Conservation (phyloP, 1,140 invertebrate species). For the Bombus difficillimus region DNA sequence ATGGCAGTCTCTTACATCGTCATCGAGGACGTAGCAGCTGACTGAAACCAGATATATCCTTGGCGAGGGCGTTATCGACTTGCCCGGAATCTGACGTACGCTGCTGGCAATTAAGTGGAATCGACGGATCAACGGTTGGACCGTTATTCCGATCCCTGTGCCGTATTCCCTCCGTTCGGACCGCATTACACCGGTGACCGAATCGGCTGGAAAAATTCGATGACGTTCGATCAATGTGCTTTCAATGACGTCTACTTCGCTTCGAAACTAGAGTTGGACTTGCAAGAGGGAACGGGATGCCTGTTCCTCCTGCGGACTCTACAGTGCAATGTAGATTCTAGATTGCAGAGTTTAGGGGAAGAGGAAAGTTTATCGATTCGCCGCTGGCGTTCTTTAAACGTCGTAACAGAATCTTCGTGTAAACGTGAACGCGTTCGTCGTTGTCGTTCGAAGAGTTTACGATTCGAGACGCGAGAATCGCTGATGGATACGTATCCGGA, state of each 20-base stretch:
- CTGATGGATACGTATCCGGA: not conserved
- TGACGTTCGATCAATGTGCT: not conserved
- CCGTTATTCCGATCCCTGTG: not conserved
- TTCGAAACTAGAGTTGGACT: not conserved
- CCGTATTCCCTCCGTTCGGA: not conserved
- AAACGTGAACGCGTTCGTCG: not conserved
- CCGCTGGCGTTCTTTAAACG: not conserved
- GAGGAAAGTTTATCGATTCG: constrained; percentile 14
- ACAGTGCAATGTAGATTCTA: not conserved
- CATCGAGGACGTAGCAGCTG: constrained; percentile 51
- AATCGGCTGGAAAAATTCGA: constrained; percentile 19
- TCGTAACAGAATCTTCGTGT: too few species aligned
- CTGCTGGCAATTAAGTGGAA: constrained; percentile 61
- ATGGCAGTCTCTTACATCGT: constrained; percentile 53
- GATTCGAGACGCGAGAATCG: not conserved
- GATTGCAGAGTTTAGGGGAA: not conserved
- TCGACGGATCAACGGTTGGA: constrained; percentile 19
- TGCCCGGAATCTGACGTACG: constrained; percentile 55
- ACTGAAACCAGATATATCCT: constrained; percentile 48
- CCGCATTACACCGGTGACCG: not conserved
- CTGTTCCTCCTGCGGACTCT: not conserved
- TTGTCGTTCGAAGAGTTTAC: not conserved
- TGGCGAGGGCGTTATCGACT: constrained; percentile 50
- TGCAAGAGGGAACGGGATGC: not conserved
- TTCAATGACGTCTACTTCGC: not conserved